A percentile compares a stretch with the other conserved stretches of the same genome.
Evolutionary conservation across 2,113 vertebrate genomes (phyloP).

Genomic region (Antennarius striatus): DNA sequence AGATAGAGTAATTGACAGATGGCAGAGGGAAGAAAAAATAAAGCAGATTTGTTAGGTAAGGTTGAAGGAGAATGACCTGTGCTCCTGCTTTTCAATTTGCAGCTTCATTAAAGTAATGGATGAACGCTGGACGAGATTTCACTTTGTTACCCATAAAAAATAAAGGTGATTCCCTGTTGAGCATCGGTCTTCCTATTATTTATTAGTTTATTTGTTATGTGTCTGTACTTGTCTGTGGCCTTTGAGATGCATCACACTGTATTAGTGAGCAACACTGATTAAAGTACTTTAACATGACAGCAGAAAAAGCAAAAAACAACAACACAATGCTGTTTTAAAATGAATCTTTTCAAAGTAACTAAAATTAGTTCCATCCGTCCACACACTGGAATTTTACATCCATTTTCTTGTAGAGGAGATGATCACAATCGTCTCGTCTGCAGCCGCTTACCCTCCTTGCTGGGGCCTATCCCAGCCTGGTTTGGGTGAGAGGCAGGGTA

Average conservation of each 20-base stretch:
- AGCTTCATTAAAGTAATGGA: constrained; percentile 52
- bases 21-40: constrained; percentile 22
- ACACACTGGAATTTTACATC: not conserved
- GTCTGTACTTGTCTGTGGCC: not conserved
- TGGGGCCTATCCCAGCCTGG: too few species aligned
- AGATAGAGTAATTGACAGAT: constrained; percentile 20
- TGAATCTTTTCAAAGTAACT: not conserved
- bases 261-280: not conserved
- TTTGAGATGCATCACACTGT: too few species aligned
- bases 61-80: constrained; percentile 41
- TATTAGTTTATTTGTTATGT: constrained; percentile 7
- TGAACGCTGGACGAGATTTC: constrained; percentile 20
- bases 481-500: too few species aligned
- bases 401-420: too few species aligned
- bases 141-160: constrained; percentile 42
- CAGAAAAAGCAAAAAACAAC: too few species aligned
- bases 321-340: not conserved
- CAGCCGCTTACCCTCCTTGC: too few species aligned
- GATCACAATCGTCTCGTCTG: too few species aligned
- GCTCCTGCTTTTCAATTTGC: constrained; percentile 13
- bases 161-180: constrained; percentile 11
- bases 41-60: not conserved
- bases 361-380: too few species aligned
- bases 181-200: constrained; percentile 18
- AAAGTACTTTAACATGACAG: too few species aligned